phyloP scores from a whole-genome alignment of 2,888 invertebrate species.

The Pachydiplax longipennis region DNA sequence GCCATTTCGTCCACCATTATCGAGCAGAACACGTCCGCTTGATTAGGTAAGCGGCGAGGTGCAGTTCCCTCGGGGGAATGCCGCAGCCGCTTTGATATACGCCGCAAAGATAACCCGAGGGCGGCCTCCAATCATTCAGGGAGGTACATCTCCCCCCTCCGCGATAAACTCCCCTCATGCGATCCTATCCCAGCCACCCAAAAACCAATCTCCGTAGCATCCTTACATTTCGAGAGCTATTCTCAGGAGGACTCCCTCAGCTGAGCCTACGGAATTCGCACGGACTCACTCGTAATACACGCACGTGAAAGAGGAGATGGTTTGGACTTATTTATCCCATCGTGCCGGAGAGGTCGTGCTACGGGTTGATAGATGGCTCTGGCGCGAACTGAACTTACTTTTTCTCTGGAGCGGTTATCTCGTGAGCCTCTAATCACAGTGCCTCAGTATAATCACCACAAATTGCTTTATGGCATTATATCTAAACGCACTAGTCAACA shows the following conservation, averaged over 20 bases:
- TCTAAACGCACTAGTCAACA: too few relatives aligned
- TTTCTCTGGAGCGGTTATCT: too few relatives aligned
- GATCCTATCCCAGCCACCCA: background rate
- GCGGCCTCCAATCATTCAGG: constrained; percentile 29
- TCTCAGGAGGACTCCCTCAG: background rate
- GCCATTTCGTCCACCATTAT: constrained; percentile 33
- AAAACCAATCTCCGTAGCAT: constrained; percentile 43
- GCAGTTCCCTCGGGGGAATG: constrained; percentile 35
- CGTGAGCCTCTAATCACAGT: too few relatives aligned
- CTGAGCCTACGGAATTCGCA: background rate
- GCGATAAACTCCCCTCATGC: background rate
- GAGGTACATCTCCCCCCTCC: background rate
- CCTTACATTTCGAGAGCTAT: background rate
- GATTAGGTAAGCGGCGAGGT: constrained; percentile 42
- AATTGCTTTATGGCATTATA: too few relatives aligned
- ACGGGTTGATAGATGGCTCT: background rate
- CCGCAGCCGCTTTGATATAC: constrained; percentile 33
- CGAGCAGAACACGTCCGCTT: constrained; percentile 31
- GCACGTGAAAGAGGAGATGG: background rate
- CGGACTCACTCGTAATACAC: background rate
- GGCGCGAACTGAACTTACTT: too few relatives aligned
- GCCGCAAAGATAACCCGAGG: constrained; percentile 37
- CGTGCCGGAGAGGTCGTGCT: background rate
- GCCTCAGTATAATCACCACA: too few relatives aligned
- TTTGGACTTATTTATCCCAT: background rate